phyloP scores from a whole-genome alignment of 2,113 vertebrate species.

The Barnardius zonarius region DNA sequence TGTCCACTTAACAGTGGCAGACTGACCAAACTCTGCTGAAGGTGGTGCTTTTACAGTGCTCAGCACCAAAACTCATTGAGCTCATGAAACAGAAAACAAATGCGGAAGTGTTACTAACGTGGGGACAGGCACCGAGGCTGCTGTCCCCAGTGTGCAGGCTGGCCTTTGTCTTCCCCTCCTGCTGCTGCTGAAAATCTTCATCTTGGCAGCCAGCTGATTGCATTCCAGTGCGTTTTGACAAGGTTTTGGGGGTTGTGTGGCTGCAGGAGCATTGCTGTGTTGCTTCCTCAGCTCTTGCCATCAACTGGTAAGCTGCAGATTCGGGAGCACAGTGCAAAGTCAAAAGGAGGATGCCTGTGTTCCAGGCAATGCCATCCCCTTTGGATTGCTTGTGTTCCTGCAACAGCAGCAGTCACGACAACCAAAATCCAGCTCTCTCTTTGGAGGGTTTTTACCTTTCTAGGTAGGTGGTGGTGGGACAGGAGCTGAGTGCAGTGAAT shows the following conservation, averaged over 20 bases:
- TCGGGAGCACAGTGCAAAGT: neutral
- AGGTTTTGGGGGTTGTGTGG: neutral
- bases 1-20: neutral
- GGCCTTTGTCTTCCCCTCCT: neutral
- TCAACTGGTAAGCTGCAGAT: neutral
- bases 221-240: neutral
- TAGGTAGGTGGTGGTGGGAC: neutral
- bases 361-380: neutral
- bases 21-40: neutral
- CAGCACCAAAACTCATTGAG: neutral
- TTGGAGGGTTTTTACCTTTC: neutral
- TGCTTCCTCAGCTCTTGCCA: neutral
- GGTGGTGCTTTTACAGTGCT: neutral
- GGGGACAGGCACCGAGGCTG: neutral
- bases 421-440: neutral
- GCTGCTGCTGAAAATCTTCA: neutral
- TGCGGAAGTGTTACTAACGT: neutral
- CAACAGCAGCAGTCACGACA: neutral
- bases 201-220: neutral
- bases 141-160: rapidly evolving
- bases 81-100: neutral
- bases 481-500: neutral
- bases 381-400: neutral
- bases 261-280: neutral
- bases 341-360: neutral